Evolutionary conservation across 2,888 invertebrate genomes (phyloP), one percentile per base, ranked within the genome.

Genomic region (Chloroclysta siterata): DNA sequence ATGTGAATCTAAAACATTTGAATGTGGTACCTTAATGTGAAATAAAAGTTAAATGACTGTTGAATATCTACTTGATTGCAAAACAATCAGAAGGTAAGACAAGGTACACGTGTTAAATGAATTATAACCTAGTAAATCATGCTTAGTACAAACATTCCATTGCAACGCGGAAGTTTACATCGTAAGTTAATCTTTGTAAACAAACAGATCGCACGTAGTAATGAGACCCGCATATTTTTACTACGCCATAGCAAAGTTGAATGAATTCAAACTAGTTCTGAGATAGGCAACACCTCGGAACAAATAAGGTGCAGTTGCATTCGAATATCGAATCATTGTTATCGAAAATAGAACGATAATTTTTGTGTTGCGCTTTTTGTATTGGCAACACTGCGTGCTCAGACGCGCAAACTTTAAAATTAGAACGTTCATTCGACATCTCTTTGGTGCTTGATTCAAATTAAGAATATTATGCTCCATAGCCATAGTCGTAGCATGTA

Each of bases 381-480:
- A 56, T 67, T 66, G 70, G 69, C 69, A 71, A 71, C 69, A 70
- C 66, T 46, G 65, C 65, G 55, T 67, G 66, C 69, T 52, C 72
- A 71, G 70, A 65, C 71, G 69, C 64, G 64, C 65, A 68, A 63
- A 51, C 14, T 70, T 63, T 70, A 72, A 70, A 67, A 55, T 69
- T 72, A 72, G 70, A 72, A 67, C 65, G 63, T 51, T 47, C 54
- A 61, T 63, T 63, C 53, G 57, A 66, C 55, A 55, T 59, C 56
- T 67, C 62, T 66, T 61, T 61, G 46, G 60, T 55, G 56, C 63
- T 66, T 62, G 42, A 52, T 69, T 69, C 59, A 60, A 62, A 65
- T 65, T 68, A 60, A 69, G 68, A 66, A 71, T 55, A 14, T 54
- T 56, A 61, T 50, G 57, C 61, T 61, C 53, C 46, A 63, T 51